Evolutionary conservation across 2,888 invertebrate species (phyloP).

Genomic region (Callimorpha dominula): DNA sequence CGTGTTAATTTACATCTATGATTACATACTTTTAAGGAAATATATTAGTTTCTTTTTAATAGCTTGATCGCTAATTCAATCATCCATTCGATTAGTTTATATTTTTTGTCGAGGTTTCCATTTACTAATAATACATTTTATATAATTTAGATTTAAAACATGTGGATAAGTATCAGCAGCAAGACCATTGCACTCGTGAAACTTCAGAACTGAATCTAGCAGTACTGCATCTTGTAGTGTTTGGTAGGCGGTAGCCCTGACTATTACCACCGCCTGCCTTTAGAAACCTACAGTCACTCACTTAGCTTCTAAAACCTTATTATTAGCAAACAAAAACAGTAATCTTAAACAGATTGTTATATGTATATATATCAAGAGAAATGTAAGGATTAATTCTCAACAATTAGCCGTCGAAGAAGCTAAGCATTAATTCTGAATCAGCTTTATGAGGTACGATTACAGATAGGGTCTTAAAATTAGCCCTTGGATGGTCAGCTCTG

Average conservation of each 20-base stretch:
- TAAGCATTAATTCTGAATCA: conserved; percentile 16
- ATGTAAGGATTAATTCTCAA: conserved; percentile 8
- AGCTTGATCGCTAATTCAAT: neutral
- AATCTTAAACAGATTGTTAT: too few relatives aligned
- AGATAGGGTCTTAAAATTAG: conserved; percentile 37
- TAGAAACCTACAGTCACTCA: too few relatives aligned
- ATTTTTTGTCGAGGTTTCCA: neutral
- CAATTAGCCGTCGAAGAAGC: conserved; percentile 7
- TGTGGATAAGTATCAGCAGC: too few relatives aligned
- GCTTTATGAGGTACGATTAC: conserved; percentile 30
- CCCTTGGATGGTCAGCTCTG: conserved; percentile 33
- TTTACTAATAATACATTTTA: too few relatives aligned
- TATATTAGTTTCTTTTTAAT: neutral
- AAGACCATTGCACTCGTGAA: too few relatives aligned
- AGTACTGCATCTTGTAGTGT: too few relatives aligned
- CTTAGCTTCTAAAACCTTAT: too few relatives aligned
- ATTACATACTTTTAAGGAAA: neutral
- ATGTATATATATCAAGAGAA: neutral
- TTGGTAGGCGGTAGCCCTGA: too few relatives aligned
- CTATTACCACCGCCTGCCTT: too few relatives aligned
- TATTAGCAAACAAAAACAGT: too few relatives aligned
- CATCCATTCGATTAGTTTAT: neutral
- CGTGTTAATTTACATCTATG: neutral
- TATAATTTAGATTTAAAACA: too few relatives aligned
- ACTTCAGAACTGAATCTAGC: too few relatives aligned